Evolutionary conservation across 1,140 invertebrate species (phyloP).

Genomic region (Plectrocnemia conspersa): DNA sequence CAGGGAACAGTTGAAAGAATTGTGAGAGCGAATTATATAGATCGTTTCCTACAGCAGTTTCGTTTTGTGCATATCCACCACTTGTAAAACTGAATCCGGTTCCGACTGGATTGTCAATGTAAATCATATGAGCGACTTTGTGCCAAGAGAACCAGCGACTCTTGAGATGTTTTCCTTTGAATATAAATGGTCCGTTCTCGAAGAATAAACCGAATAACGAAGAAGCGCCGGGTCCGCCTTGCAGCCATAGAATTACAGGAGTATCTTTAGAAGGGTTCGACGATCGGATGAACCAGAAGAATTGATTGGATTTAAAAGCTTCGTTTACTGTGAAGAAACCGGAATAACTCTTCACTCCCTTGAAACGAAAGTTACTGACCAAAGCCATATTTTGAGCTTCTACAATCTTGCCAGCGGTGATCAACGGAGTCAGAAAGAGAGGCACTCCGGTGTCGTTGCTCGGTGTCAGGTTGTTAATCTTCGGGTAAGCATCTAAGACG

Average conservation of each 20-base stretch:
- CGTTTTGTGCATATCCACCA: constrained; percentile 59
- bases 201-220: constrained; percentile 77
- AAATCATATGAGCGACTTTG: constrained; percentile 68
- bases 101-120: constrained; percentile 84
- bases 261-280: constrained; percentile 43
- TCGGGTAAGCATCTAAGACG: constrained; percentile 43
- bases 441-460: constrained; percentile 55
- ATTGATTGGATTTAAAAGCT: constrained; percentile 62
- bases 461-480: constrained; percentile 37
- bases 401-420: constrained; percentile 52
- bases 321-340: constrained; percentile 70
- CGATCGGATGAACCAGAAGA: constrained; percentile 76
- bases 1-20: constrained; percentile 70
- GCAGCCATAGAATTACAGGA: constrained; percentile 70
- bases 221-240: constrained; percentile 75
- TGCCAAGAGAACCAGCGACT: constrained; percentile 70
- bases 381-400: constrained; percentile 41
- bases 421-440: constrained; percentile 60
- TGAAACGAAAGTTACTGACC: constrained; percentile 39
- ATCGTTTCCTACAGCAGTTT: constrained; percentile 63
- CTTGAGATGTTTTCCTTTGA: constrained; percentile 55
- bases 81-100: constrained; percentile 74
- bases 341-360: constrained; percentile 50
- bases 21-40: constrained; percentile 63
- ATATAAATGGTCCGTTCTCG: constrained; percentile 74